Conservation (phyloP, 2,888 invertebrate species). For the Mayetiola destructor region DNA sequence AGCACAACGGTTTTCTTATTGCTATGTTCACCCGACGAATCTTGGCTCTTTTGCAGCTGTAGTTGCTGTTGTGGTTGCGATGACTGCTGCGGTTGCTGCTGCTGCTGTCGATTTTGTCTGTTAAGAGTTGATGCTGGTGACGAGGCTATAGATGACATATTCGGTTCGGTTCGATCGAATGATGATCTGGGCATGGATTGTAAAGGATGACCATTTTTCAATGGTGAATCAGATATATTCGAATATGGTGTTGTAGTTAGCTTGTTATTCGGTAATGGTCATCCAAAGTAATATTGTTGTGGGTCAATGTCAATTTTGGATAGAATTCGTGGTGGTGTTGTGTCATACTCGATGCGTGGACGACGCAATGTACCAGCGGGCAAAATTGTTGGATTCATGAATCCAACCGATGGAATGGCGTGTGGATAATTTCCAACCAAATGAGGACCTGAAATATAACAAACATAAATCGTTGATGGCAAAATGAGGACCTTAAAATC, state of each 20-base stretch:
- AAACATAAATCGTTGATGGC: too few relatives aligned
- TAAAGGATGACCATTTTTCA: not conserved
- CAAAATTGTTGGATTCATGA: conserved; percentile 8
- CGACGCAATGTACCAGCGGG: conserved; percentile 27
- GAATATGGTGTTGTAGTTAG: conserved; percentile 14
- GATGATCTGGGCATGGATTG: not conserved
- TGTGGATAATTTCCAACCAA: conserved; percentile 8
- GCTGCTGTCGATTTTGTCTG: conserved; percentile 7
- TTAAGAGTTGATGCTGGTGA: conserved; percentile 17
- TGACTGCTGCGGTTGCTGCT: not conserved
- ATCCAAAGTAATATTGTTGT: conserved; percentile 33
- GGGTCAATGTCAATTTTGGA: conserved; percentile 20
- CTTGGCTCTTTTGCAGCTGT: not conserved
- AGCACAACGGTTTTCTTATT: conserved; percentile 1
- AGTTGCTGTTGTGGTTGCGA: too few relatives aligned
- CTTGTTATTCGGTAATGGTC: conserved; percentile 30
- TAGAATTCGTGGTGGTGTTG: conserved; percentile 28
- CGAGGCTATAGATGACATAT: conserved; percentile 16
- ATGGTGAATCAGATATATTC: not conserved
- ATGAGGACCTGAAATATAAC: not conserved
- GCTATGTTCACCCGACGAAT: conserved; percentile 3
- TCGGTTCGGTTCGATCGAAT: conserved; percentile 1
- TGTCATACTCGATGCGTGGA: conserved; percentile 24
- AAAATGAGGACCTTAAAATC: too few relatives aligned
- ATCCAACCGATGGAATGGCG: not conserved